Conservation (phyloP, 1,140 invertebrate genomes). For the Zophobas atratus region DNA sequence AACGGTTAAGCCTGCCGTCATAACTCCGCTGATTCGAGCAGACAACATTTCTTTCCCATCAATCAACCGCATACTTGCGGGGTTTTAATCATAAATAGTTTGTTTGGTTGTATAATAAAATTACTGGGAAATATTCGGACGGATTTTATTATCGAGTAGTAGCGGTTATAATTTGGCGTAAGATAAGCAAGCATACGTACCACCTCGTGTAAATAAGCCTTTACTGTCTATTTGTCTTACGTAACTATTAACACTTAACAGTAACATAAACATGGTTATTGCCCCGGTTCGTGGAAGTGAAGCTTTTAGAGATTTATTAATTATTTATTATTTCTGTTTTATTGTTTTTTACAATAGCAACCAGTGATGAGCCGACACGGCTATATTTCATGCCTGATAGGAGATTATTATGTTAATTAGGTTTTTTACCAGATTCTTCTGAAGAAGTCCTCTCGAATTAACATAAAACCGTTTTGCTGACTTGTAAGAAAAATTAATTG, state of each 20-base stretch:
- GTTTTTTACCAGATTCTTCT: conserved; percentile 28
- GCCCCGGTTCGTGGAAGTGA: conserved; percentile 20
- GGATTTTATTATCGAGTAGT: conserved; percentile 6
- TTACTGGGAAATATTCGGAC: too few relatives aligned
- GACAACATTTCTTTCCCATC: conserved; percentile 1
- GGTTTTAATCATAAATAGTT: not conserved
- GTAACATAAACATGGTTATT: conserved; percentile 40
- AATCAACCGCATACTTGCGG: not conserved
- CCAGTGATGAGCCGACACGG: conserved; percentile 15
- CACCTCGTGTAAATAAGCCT: conserved; percentile 30
- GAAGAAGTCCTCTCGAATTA: conserved; percentile 31
- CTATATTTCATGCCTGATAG: conserved; percentile 21
- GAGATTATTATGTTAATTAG: conserved; percentile 34
- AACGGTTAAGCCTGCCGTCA: not conserved
- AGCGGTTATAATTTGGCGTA: conserved; percentile 18
- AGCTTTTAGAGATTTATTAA: conserved; percentile 39
- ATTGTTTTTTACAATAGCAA: conserved; percentile 32
- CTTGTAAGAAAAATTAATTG: conserved; percentile 31
- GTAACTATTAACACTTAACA: conserved; percentile 40
- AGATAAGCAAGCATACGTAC: conserved; percentile 12
- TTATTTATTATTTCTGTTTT: conserved; percentile 42
- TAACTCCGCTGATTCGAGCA: not conserved
- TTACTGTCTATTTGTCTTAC: conserved; percentile 41
- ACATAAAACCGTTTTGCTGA: conserved; percentile 37
- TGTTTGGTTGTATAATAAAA: not conserved